Evolutionary conservation across 1,140 invertebrate species (phyloP), one percentile per base, ranked within the genome.

Genomic region (Zaprionus ornatus): DNA sequence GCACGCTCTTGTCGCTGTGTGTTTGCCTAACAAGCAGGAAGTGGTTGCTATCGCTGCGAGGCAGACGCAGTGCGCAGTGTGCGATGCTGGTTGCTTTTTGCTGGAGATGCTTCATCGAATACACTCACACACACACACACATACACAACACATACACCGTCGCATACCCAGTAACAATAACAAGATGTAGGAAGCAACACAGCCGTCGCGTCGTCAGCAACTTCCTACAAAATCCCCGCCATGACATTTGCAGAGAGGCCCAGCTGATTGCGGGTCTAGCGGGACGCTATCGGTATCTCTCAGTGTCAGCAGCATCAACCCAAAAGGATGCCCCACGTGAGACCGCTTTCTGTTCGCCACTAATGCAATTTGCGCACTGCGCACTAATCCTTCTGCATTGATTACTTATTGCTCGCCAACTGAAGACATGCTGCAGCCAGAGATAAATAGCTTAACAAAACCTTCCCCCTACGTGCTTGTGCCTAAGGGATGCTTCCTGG

Each of bases 21-120:
- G 45, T 50, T 50, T 50, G 45, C 45, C 45, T 50, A 50, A 50
- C 45, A 50, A 50, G 45, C 45, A 50, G 45, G 45, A 50, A 50
- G 45, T 50, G 19, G 19, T 13, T 23, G 45, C 7, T 23, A 50
- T 12, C 45, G 45, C 45, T 50, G 19, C 19, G 4, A 50, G 19
- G 45, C 45, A 50, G 45, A 50, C 45, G 45, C 45, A 50, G 45
- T 23, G 40, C 40, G n/a, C 35, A 37, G 13, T 37, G 35, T 17
- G 42, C 42, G 17, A 15, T 15, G 35, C 37, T 15, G n/a, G 7
- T n/a, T n/a, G 45, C 45, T 40, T n/a, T 40, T 40, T 40, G 37
- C 37, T 50, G 45, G 45, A 50, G 45, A 50, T 50, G 45, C 45
- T 7, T 17, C 40, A 45, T 45, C 40, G n/a, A 17, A 45, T n/a